phyloP scores from a whole-genome alignment of 2,888 invertebrate genomes.

The Ischnura elegans region DNA sequence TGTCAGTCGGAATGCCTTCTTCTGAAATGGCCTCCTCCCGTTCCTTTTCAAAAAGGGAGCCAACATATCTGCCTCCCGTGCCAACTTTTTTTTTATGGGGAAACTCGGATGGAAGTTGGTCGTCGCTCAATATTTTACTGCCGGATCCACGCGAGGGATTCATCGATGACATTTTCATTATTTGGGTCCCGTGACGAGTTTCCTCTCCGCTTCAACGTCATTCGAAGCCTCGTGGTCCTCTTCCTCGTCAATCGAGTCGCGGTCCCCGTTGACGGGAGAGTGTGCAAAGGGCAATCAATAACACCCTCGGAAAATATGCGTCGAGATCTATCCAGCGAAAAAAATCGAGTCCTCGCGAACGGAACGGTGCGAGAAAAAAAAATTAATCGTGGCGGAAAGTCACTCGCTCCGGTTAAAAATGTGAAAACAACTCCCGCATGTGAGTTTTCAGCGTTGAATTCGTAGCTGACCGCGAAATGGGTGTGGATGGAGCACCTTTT shows the following conservation, averaged over 20 bases:
- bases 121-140: neutral
- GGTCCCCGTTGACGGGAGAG: neutral
- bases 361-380: no score
- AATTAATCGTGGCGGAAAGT: no score
- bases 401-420: no score
- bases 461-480: no score
- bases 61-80: neutral
- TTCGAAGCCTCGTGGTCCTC: neutral
- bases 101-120: neutral
- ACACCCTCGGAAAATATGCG: neutral
- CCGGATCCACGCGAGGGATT: neutral
- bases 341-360: no score
- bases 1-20: neutral
- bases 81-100: neutral
- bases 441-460: neutral
- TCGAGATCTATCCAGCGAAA: neutral
- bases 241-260: neutral
- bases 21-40: neutral
- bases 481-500: no score
- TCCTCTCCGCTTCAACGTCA: neutral
- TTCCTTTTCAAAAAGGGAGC: neutral
- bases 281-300: neutral
- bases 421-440: no score
- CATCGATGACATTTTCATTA: conserved; percentile 1
- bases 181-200: neutral